A percentile compares a stretch with the other conserved stretches of the same genome.
These are phyloP conservation scores for Hapalemur alaotrensis DNA, from an alignment of 2,797 vertebrate genomes.

Conservation along the genomic window DNA sequence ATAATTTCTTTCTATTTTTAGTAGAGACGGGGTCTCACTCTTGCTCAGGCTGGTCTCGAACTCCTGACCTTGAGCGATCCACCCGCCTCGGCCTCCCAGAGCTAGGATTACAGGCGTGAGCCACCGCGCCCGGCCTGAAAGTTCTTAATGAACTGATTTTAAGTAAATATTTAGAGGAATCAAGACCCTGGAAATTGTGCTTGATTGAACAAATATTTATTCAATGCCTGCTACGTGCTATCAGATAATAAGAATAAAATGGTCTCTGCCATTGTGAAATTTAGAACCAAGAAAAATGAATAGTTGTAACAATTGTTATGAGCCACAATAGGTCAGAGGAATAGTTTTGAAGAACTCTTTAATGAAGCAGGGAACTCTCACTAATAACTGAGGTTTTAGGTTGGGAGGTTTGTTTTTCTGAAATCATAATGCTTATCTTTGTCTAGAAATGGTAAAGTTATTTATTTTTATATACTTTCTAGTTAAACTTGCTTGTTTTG, in stretches of 20 bases:
- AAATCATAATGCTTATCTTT: conserved; percentile 26
- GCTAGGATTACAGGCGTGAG: too few species aligned
- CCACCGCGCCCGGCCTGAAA: too few species aligned
- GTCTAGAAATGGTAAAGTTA: conserved; percentile 32
- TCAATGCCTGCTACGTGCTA: background rate
- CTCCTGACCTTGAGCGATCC: too few species aligned
- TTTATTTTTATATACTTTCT: background rate
- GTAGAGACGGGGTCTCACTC: too few species aligned
- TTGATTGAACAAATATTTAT: background rate
- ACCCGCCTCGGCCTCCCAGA: too few species aligned
- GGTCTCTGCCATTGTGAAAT: background rate
- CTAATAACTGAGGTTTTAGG: background rate
- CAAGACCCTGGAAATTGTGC: conserved; percentile 21
- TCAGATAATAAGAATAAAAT: background rate
- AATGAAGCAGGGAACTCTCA: background rate
- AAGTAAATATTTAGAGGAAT: conserved; percentile 7
- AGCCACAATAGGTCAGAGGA: background rate
- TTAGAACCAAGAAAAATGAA: background rate
- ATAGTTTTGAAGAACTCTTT: conserved; percentile 13
- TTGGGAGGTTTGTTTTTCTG: conserved; percentile 23
- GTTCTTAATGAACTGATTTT: background rate
- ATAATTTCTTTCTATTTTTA: too few species aligned
- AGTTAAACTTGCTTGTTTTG: conserved; percentile 26
- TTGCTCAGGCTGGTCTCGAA: too few species aligned
- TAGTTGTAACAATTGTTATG: background rate